Conservation (phyloP, 2,888 invertebrate genomes). For the Lasioglossum pauxillum region DNA sequence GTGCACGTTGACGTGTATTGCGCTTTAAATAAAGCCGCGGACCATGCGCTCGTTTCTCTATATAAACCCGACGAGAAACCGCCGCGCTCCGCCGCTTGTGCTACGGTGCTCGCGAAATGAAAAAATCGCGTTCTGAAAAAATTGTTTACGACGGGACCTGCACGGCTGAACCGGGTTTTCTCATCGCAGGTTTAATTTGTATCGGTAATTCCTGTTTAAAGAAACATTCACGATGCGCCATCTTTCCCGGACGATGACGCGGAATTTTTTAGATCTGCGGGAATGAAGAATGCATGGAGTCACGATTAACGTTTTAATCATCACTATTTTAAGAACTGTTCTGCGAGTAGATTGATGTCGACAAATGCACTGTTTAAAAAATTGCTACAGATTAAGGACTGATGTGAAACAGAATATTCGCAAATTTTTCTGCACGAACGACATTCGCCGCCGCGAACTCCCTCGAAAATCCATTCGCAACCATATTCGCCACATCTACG, state of each 20-base stretch:
- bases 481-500: neutral
- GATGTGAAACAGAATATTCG: too few species aligned
- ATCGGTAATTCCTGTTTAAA: neutral
- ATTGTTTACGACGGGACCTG: constrained; percentile 5
- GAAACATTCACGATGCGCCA: neutral
- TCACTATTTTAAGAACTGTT: too few species aligned
- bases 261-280: too few species aligned
- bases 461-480: neutral
- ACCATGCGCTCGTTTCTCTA: neutral
- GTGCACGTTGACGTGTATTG: constrained; percentile 21
- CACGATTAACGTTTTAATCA: too few species aligned
- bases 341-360: too few species aligned
- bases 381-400: too few species aligned
- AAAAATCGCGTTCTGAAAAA: neutral
- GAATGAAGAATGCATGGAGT: too few species aligned
- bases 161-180: neutral
- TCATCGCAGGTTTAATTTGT: neutral
- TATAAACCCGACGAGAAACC: neutral
- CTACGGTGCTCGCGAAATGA: neutral
- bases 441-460: neutral
- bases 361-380: too few species aligned
- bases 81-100: neutral
- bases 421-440: too few species aligned
- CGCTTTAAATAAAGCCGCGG: constrained; percentile 25
- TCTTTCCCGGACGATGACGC: too few species aligned